Evolutionary conservation across 2,888 invertebrate species (phyloP), one percentile per base, ranked within the genome.

Genomic region (Tenthredo amoena): DNA sequence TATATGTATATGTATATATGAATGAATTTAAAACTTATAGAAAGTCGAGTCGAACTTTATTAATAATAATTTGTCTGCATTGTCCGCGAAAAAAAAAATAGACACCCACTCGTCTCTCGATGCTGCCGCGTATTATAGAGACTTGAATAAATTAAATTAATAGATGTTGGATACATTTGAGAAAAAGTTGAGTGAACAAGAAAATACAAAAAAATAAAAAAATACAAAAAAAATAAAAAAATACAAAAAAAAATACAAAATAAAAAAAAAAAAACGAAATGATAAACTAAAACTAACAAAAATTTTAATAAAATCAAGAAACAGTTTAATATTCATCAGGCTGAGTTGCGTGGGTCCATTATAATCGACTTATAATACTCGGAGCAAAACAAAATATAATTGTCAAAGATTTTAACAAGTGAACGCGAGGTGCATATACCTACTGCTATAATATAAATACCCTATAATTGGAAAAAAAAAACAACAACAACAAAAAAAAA

Each of bases 101-200:
- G 71, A 40, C 5, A 18, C n/a, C 71, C 18, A 18, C 71, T 71
- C 71, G 37, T 40, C 71, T 71, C 71, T 71, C 37, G 37, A 7
- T 34, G n/a, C 18, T 34, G 37, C 31, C n/a, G n/a, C 65, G 18
- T 68, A 34, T 62, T 68, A 68, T 34, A 71, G 71, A 71, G 37
- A 71, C n/a, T 26, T 62, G 21, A 62, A 71, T 71, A 7, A n/a
- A 76, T 26, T 26, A 26, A 62, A 71, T 37, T n/a, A n/a, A 76
- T 76, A 26, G 47, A 43, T 76, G 76, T 76, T 76, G 47, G 47
- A 76, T 76, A 47, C 10, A 47, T 76, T 76, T 76, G 47, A 40
- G 37, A n/a, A 47, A 76, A 47, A 9, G 40, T 26, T 15, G 10
- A 72, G 37, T 7, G 40, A 72, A 43, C n/a, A 72, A 37, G n/a